Conservation (phyloP, 1,140 invertebrate genomes). For the Saxidomus purpurata region DNA sequence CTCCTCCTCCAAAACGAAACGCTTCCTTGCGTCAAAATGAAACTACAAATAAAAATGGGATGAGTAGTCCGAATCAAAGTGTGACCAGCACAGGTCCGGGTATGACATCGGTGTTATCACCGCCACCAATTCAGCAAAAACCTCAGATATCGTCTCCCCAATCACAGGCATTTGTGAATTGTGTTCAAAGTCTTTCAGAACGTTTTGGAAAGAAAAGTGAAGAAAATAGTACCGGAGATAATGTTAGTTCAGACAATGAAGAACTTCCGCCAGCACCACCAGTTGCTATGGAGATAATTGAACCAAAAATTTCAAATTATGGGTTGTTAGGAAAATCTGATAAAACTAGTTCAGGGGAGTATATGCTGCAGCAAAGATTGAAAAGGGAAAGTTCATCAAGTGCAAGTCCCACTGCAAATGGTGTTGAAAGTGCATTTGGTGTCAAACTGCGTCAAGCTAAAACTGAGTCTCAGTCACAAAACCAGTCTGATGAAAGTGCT, state of each 20-base stretch:
- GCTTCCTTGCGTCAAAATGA: conserved; percentile 85
- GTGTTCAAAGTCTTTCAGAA: conserved; percentile 87
- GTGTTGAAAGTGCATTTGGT: conserved; percentile 71
- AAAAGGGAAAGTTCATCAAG: conserved; percentile 69
- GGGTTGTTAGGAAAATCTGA: conserved; percentile 79
- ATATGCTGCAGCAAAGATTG: conserved; percentile 65
- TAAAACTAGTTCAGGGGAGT: conserved; percentile 61
- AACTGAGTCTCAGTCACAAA: conserved; percentile 59
- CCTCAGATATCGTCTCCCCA: conserved; percentile 71
- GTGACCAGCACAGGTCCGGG: conserved; percentile 21
- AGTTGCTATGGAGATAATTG: conserved; percentile 85
- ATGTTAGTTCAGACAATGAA: conserved; percentile 82
- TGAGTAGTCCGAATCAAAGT: conserved; percentile 8
- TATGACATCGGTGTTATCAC: conserved; percentile 41
- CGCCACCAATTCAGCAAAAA: conserved; percentile 61
- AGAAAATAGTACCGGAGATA: conserved; percentile 73
- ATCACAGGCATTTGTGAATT: conserved; percentile 86
- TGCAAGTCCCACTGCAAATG: conserved; percentile 49
- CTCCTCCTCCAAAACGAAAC: conserved; percentile 93
- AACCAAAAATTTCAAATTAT: conserved; percentile 84
- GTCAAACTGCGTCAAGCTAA: conserved; percentile 66
- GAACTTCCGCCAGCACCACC: conserved; percentile 87
- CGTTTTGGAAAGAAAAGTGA: conserved; percentile 84
- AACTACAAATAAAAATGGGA: conserved; percentile 32
- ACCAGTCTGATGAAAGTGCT: conserved; percentile 12